Base-by-base conservation (phyloP, 2,113 vertebrate genomes). In the Sebastes fasciatus region DNA sequence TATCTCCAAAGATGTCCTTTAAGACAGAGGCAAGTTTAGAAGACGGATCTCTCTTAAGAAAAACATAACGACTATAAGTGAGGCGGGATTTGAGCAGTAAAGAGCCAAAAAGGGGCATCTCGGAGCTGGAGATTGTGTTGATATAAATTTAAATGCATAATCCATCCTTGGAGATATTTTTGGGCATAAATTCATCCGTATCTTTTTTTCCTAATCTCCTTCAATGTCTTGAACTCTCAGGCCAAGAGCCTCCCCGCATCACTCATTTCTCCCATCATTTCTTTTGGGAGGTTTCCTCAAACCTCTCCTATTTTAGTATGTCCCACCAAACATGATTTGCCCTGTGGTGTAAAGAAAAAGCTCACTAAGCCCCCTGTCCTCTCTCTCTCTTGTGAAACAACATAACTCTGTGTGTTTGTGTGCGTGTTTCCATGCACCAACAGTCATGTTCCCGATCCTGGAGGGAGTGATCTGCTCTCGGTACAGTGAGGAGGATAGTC, bases 221-320 rank as follows among this genome's bases (percentile, higher is more conserved):
- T 8, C 69, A 46, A 40, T 58, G 48, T 85, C 86, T 64, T 74
- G 49, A 79, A 65, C 77, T 67, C 40, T 51, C 64, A 23, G 63
- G 57, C n/a, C 51, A 11, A 64, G 74, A 80, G 74, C 54, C n/a
- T 14, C 40, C 85, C 12, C 68, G 73, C 68, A 77, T 74, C 76
- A 63, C 69, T 84, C 46, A 52, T 43, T 57, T 83, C 73, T 86
- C 81, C 65, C 86, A 77, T 83, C 46, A 72, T 73, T 79, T 83
- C 64, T 82, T 87, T 71, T 58, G 75, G 63, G 68, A 84, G 55
- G 75, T 75, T 91, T 81, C 85, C 77, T 89, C 9, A 43, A 76
- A 91, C 91, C 73, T 86, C 88, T 94, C 94, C 94, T 94, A 95
- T 92, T 94, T 95, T 94, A 95, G 93, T 91, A 84, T 93, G 92